These are phyloP conservation scores for Cassiopea xamachana DNA, from an alignment of 30 jellyfish, hydroid and myxozoan genomes.

Conservation along the genomic window DNA sequence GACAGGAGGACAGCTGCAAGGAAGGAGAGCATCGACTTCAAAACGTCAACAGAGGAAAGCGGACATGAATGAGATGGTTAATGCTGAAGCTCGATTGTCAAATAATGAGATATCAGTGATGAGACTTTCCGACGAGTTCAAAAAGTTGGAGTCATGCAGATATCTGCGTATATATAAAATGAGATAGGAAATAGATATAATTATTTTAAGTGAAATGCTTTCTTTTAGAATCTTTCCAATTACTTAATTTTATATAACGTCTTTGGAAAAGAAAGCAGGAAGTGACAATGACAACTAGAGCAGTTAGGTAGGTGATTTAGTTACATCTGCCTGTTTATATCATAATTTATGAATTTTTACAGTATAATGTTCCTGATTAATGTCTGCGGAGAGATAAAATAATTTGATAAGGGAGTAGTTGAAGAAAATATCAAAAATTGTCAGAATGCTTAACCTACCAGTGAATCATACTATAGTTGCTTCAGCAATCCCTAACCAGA, in stretches of 20 bases:
- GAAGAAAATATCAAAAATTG: too few species aligned
- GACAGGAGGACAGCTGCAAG: not conserved
- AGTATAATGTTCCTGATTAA: too few species aligned
- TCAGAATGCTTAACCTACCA: too few species aligned
- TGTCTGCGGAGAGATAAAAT: too few species aligned
- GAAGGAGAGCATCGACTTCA: not conserved
- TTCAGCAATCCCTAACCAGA: too few species aligned
- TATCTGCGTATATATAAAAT: slow-evolving; percentile 14
- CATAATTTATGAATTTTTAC: too few species aligned
- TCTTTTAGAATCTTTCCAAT: not conserved
- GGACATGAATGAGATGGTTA: not conserved
- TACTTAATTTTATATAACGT: not conserved
- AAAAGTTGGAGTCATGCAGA: slow-evolving; percentile 28
- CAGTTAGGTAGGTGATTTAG: too few species aligned
- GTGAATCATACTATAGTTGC: too few species aligned
- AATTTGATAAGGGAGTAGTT: too few species aligned
- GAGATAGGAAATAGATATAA: not conserved
- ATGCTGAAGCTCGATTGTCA: not conserved
- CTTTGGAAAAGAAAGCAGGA: too few species aligned
- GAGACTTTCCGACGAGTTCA: slow-evolving; percentile 35
- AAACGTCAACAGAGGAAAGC: not conserved
- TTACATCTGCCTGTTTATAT: too few species aligned
- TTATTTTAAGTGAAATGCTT: not conserved
- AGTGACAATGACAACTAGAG: too few species aligned
- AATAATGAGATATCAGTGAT: not conserved